phyloP scores from a whole-genome alignment of 2,113 vertebrate genomes.

The Montifringilla adamsi region DNA sequence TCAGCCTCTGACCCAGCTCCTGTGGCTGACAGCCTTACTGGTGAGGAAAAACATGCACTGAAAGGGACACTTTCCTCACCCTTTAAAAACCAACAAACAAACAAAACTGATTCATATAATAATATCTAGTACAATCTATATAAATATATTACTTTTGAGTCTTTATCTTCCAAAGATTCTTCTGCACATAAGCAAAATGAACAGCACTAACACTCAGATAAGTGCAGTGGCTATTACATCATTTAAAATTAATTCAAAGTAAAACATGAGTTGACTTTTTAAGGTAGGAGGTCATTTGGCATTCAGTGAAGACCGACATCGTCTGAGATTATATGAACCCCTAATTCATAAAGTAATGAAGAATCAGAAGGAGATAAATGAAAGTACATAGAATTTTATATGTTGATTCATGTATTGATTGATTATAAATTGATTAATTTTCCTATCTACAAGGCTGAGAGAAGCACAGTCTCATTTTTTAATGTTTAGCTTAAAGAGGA shows the following conservation, averaged over 20 bases:
- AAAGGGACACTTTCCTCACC: neutral
- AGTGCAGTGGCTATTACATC: neutral
- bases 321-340: neutral
- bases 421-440: neutral
- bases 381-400: neutral
- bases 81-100: neutral
- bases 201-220: neutral
- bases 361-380: neutral
- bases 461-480: neutral
- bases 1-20: slow-evolving; percentile 1
- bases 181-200: neutral
- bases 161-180: neutral
- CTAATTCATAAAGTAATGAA: neutral
- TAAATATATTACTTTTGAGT: neutral
- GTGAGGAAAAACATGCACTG: neutral
- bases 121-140: neutral
- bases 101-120: neutral
- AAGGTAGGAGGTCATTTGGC: neutral
- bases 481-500: neutral
- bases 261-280: neutral
- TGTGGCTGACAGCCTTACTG: neutral
- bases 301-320: neutral
- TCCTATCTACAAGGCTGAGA: neutral
- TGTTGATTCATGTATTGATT: neutral
- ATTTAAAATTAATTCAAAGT: neutral